Conservation (phyloP, 2,113 vertebrate genomes). For the Naja naja region DNA sequence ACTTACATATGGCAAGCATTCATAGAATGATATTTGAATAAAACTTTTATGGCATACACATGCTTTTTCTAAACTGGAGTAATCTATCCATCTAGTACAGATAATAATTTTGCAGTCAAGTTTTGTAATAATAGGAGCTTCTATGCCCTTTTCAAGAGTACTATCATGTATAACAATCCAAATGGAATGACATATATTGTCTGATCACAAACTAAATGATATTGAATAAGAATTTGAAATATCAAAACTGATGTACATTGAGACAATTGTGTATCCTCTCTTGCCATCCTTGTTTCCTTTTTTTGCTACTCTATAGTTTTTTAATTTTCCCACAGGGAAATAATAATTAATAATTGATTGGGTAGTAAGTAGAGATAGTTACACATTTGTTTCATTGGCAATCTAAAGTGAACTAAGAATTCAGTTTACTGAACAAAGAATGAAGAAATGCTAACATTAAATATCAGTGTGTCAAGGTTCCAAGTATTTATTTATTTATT, state of each 20-base stretch:
- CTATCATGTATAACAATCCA: neutral
- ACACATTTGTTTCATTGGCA: constrained; percentile 2
- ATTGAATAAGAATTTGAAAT: neutral
- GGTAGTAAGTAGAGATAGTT: neutral
- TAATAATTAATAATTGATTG: neutral
- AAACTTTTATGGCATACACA: neutral
- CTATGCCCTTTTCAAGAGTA: neutral
- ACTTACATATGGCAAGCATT: neutral
- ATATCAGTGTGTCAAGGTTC: neutral
- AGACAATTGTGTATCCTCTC: neutral
- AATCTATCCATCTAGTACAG: neutral
- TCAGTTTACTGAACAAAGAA: neutral
- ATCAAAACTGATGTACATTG: neutral
- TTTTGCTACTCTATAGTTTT: neutral
- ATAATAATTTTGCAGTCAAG: neutral
- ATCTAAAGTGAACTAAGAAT: neutral
- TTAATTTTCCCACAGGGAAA: neutral
- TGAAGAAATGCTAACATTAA: neutral
- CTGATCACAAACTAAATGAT: neutral
- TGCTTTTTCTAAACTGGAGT: neutral
- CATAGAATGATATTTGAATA: neutral
- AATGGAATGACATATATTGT: neutral
- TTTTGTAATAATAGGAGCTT: neutral
- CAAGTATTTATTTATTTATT: too few relatives aligned
- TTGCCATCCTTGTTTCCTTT: neutral